Evolutionary conservation across 2,888 invertebrate genomes (phyloP).

Genomic region (Drosophila mercatorum): DNA sequence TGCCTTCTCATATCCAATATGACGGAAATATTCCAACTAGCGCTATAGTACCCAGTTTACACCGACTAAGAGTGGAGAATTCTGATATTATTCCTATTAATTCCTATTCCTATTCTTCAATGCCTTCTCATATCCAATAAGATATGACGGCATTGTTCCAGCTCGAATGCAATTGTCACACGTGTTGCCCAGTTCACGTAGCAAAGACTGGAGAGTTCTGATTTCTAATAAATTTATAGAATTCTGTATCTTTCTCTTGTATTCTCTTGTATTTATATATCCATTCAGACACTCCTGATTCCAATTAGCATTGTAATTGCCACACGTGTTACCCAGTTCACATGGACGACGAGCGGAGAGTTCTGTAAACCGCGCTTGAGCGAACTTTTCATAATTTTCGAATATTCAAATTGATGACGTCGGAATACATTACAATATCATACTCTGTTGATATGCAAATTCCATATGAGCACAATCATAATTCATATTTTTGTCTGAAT

Average conservation of each 20-base stretch:
- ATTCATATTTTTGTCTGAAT: background rate
- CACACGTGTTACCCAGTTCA: slow-evolving; percentile 23
- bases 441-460: slow-evolving; percentile 38
- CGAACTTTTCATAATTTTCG: slow-evolving; percentile 10
- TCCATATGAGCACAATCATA: slow-evolving; percentile 11
- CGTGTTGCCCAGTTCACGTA: no score
- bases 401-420: slow-evolving; percentile 13
- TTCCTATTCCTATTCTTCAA: no score
- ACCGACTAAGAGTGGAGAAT: no score
- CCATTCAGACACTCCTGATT: background rate
- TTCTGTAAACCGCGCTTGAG: background rate
- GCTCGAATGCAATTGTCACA: no score
- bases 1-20: background rate
- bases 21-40: no score
- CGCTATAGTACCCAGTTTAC: no score
- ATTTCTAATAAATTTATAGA: no score
- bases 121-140: background rate
- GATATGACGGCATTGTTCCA: no score
- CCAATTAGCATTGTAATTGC: slow-evolving; percentile 15
- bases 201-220: no score
- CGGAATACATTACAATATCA: slow-evolving; percentile 28
- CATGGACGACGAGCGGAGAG: background rate
- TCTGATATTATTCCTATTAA: no score
- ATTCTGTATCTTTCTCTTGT: no score
- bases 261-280: no score